phyloP scores from a whole-genome alignment of 2,113 vertebrate genomes.

The Otus sunia region DNA sequence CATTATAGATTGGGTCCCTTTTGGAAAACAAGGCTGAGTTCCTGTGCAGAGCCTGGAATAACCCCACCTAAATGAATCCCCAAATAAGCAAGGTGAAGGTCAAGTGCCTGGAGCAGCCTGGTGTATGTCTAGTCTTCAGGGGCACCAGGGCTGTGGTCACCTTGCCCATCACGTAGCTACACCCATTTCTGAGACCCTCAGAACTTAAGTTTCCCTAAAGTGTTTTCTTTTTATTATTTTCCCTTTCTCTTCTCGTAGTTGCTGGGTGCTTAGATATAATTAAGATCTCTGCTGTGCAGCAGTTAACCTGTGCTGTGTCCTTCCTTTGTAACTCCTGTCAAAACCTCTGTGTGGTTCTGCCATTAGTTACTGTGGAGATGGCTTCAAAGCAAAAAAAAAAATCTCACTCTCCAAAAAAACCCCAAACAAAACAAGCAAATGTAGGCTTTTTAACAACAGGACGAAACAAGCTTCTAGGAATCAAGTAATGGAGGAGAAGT shows the following conservation, averaged over 20 bases:
- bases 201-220: background rate
- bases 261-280: background rate
- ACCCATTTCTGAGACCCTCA: background rate
- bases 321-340: background rate
- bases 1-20: background rate
- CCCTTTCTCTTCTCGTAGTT: background rate
- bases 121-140: fast-evolving
- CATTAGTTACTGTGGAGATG: background rate
- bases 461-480: background rate
- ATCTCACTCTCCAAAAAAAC: no score
- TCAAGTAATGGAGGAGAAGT: background rate
- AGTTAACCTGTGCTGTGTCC: background rate
- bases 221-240: background rate
- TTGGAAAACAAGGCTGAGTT: background rate
- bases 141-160: background rate
- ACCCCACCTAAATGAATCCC: background rate
- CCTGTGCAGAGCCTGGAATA: background rate
- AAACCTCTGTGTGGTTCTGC: background rate
- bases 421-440: background rate
- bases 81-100: background rate
- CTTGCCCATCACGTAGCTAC: background rate
- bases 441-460: background rate
- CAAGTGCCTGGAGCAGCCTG: background rate
- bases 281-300: background rate
- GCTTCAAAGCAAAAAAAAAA: background rate